phyloP scores from a whole-genome alignment of 1,140 invertebrate species.

The Drosophila mauritiana region DNA sequence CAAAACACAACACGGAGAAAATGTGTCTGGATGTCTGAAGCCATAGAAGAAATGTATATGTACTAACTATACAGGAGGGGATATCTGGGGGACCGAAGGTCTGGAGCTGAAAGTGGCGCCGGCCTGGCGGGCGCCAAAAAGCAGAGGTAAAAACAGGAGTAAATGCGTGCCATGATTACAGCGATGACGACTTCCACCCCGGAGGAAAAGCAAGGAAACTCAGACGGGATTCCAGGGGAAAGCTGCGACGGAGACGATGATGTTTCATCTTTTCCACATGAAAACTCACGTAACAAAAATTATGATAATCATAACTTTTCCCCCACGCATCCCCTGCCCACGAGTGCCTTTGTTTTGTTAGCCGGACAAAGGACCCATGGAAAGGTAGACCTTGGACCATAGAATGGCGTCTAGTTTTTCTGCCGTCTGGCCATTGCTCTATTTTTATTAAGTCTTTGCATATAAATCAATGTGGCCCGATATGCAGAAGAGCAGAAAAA shows the following conservation, averaged over 20 bases:
- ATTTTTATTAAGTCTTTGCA: conserved; percentile 80
- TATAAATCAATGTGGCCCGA: conserved; percentile 81
- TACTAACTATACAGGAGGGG: not conserved
- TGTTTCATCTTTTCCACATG: conserved; percentile 85
- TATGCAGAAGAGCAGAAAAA: conserved; percentile 78
- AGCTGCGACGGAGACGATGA: conserved; percentile 68
- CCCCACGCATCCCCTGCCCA: conserved; percentile 7
- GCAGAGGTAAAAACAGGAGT: conserved; percentile 84
- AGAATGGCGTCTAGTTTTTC: conserved; percentile 71
- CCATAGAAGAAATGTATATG: not conserved
- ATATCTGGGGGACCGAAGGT: conserved; percentile 12
- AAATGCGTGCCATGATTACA: conserved; percentile 84
- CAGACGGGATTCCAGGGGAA: conserved; percentile 14
- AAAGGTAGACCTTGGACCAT: conserved; percentile 67
- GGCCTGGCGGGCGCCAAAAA: conserved; percentile 81
- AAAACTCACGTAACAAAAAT: conserved; percentile 85
- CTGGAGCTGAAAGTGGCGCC: conserved; percentile 62
- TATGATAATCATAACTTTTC: conserved; percentile 84
- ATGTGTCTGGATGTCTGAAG: conserved; percentile 53
- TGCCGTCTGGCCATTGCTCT: conserved; percentile 53
- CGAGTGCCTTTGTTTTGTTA: conserved; percentile 60
- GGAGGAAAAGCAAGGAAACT: conserved; percentile 9
- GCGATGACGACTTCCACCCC: conserved; percentile 83
- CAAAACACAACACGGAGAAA: conserved; percentile 59
- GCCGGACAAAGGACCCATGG: conserved; percentile 64